Evolutionary conservation across 1,140 invertebrate genomes (phyloP).

Genomic region (Drosophila sp.): DNA sequence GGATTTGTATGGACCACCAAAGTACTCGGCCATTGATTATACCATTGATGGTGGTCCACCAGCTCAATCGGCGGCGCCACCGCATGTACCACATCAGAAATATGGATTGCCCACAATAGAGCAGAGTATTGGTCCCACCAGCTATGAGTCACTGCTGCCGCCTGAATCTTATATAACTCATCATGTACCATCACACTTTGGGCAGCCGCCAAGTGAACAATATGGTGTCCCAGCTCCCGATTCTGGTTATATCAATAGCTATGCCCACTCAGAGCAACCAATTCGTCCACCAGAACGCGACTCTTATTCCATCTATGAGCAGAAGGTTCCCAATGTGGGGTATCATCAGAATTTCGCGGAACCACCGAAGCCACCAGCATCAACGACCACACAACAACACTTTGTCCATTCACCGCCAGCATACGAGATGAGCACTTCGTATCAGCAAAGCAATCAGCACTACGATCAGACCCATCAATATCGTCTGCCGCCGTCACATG

Average conservation of each 20-base stretch:
- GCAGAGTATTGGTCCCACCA: constrained; percentile 35
- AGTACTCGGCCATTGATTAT: constrained; percentile 61
- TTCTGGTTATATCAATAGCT: constrained; percentile 44
- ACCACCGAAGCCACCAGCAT: constrained; percentile 42
- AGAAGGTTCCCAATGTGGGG: constrained; percentile 67
- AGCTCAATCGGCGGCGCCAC: constrained; percentile 11
- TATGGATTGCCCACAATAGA: constrained; percentile 58
- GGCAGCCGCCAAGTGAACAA: constrained; percentile 12
- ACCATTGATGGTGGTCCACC: constrained; percentile 18
- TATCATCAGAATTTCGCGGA: constrained; percentile 69
- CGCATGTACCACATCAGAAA: constrained; percentile 58
- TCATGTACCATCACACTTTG: constrained; percentile 40
- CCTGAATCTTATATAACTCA: constrained; percentile 43
- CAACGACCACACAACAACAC: not conserved
- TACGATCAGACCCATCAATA: constrained; percentile 27
- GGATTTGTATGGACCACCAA: constrained; percentile 60
- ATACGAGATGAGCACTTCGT: constrained; percentile 71
- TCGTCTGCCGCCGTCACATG: constrained; percentile 9
- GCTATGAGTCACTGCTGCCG: constrained; percentile 36
- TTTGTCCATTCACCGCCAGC: constrained; percentile 73
- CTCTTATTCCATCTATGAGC: constrained; percentile 66
- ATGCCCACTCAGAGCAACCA: constrained; percentile 12
- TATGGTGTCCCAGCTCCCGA: constrained; percentile 26
- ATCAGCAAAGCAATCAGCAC: constrained; percentile 41
- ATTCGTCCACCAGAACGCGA: constrained; percentile 27